Conservation (phyloP, 2,797 vertebrate species). For the Anableps anableps region DNA sequence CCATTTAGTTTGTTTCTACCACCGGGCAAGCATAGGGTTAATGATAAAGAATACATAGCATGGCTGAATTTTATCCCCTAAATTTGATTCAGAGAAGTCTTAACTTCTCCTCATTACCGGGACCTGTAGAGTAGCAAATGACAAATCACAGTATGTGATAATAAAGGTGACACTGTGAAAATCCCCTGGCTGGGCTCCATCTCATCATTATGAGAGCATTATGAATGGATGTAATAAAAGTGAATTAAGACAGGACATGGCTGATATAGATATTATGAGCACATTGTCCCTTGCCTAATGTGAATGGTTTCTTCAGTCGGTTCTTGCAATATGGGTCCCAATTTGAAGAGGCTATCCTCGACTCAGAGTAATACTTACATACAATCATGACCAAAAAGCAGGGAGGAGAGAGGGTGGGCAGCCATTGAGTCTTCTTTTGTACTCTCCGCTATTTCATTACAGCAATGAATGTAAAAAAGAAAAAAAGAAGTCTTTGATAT, state of each 20-base stretch:
- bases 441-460: constrained; percentile 75
- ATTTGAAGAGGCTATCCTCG: constrained; percentile 67
- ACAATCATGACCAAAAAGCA: constrained; percentile 69
- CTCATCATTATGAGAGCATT: constrained; percentile 81
- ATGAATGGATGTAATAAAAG: constrained; percentile 81
- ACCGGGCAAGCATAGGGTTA: constrained; percentile 53
- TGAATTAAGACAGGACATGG: constrained; percentile 77
- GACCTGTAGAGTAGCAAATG: constrained; percentile 73
- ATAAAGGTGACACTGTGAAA: constrained; percentile 81
- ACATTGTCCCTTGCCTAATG: constrained; percentile 74
- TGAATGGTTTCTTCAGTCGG: constrained; percentile 61
- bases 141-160: constrained; percentile 75
- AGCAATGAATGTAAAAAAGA: constrained; percentile 73
- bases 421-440: constrained; percentile 72
- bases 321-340: constrained; percentile 62
- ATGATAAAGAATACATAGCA: constrained; percentile 55
- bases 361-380: constrained; percentile 70
- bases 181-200: constrained; percentile 77
- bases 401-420: constrained; percentile 71
- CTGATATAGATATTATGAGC: constrained; percentile 79
- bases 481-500: constrained; percentile 74
- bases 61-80: constrained; percentile 59
- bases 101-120: constrained; percentile 72
- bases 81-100: constrained; percentile 67
- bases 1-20: constrained; percentile 45